A percentile compares a stretch with the other conserved stretches of the same genome.
phyloP scores from a whole-genome alignment of 2,113 vertebrate species.

The Monopterus albus region DNA sequence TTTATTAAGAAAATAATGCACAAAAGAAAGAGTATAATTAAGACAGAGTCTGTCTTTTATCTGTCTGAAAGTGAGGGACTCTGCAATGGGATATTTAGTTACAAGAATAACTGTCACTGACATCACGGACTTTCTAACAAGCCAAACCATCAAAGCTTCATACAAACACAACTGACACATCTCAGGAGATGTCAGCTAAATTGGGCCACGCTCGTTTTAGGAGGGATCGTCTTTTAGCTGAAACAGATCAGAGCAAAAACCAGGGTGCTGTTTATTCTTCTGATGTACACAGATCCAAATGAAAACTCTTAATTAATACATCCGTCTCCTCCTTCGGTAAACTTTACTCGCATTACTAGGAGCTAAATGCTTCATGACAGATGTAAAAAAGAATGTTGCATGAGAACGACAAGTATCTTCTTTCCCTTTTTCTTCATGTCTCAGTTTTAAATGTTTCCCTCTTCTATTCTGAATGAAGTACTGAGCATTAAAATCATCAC shows the following conservation, averaged over 20 bases:
- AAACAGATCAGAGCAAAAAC: slow-evolving; percentile 35
- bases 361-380: slow-evolving; percentile 40
- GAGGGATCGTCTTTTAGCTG: slow-evolving; percentile 29
- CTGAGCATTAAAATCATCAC: slow-evolving; percentile 55
- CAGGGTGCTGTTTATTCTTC: slow-evolving; percentile 53
- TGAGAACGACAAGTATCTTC: slow-evolving; percentile 34
- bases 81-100: slow-evolving; percentile 20
- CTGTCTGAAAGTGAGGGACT: background rate
- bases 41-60: background rate
- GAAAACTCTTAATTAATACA: slow-evolving; percentile 43
- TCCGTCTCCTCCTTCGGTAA: slow-evolving; percentile 29
- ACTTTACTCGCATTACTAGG: slow-evolving; percentile 44
- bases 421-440: slow-evolving; percentile 18
- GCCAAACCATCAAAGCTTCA: slow-evolving; percentile 40
- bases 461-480: slow-evolving; percentile 71
- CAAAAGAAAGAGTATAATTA: background rate
- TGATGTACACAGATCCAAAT: slow-evolving; percentile 31
- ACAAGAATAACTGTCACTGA: slow-evolving; percentile 6
- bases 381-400: slow-evolving; percentile 36
- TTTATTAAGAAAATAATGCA: too few relatives aligned
- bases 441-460: slow-evolving; percentile 54
- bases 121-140: slow-evolving; percentile 12
- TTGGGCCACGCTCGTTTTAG: slow-evolving; percentile 25
- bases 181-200: slow-evolving; percentile 34
- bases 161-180: slow-evolving; percentile 41